Base-by-base conservation (phyloP, 2,888 invertebrate genomes). In the Tachina lurida region DNA sequence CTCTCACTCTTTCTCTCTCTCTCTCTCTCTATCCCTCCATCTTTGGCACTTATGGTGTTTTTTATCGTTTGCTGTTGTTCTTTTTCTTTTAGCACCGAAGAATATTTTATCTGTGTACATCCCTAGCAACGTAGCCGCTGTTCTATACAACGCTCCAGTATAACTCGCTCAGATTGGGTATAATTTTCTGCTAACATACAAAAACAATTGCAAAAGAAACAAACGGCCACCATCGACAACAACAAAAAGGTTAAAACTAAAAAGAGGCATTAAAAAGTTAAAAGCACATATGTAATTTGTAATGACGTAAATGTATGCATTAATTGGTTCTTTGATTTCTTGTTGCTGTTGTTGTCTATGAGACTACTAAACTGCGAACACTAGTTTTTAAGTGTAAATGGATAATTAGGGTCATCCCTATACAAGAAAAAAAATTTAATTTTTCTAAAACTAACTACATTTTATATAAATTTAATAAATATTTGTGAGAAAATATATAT, bases 101-200 rank as follows among this genome's bases (percentile, higher is more conserved):
- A 92, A 84, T 92, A 91, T 82, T 88, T 91, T 70, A 91, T 92
- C 80, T 92, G 90, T 77, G 82, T 92, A 71, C 89, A 89, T 49
- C 91, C 91, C 83, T 89, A 91, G 87, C 91, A 86, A 83, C 85
- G 90, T 31, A 88, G 88, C 5, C 73, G 89, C 78, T 87, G 88
- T 39, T 88, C 91, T 13, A 70, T 83, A 87, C 81, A 84, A 77
- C 81, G 75, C 63, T 86, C 87, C 17, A 85, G 83, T 45, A 88
- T 89, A 87, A 88, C 90, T 17, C 87, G 90, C 49, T 89, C 90
- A 22, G 91, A 91, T 75, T 91, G 90, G 71, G 91, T 91, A 84
- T 91, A 88, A 73, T 47, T 63, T 77, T 49, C 22, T 15, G 45
- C 5, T 3, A 41, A 17, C 41, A 41, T 43, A 17, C 13, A 17